These are phyloP conservation scores for Spodoptera littoralis DNA, from an alignment of 2,888 invertebrate genomes.

Conservation along the genomic window DNA sequence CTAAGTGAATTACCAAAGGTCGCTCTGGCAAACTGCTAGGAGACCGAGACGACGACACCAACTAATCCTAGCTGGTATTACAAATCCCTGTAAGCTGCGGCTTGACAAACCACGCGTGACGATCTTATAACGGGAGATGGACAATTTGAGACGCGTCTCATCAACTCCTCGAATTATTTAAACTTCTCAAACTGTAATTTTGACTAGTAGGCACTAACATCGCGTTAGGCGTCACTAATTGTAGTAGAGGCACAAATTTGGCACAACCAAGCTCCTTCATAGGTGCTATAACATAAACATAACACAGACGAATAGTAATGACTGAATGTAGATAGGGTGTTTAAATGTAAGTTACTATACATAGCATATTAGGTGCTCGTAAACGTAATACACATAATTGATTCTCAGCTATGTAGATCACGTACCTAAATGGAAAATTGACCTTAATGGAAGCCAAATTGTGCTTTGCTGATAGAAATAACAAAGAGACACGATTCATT, in stretches of 20 bases:
- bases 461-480: conserved; percentile 5
- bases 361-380: conserved; percentile 11
- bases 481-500: conserved; percentile 24
- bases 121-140: conserved; percentile 37
- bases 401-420: conserved; percentile 22
- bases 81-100: conserved; percentile 68
- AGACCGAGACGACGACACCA: conserved; percentile 40
- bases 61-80: conserved; percentile 65
- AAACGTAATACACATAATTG: conserved; percentile 16
- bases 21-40: conserved; percentile 48
- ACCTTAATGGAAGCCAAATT: conserved; percentile 20
- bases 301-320: conserved; percentile 23
- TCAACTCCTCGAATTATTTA: conserved; percentile 23
- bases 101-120: conserved; percentile 57
- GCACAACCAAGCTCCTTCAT: conserved; percentile 20
- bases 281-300: conserved; percentile 25
- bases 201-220: conserved; percentile 10
- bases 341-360: conserved; percentile 10
- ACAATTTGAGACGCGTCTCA: conserved; percentile 24
- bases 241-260: conserved; percentile 29
- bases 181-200: conserved; percentile 27
- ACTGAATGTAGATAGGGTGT: conserved; percentile 20
- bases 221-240: conserved; percentile 38
- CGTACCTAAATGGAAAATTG: conserved; percentile 21
- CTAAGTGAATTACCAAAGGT: conserved; percentile 58